Evolutionary conservation across 2,797 vertebrate genomes (phyloP).

Genomic region (Chiloscyllium punctatum): DNA sequence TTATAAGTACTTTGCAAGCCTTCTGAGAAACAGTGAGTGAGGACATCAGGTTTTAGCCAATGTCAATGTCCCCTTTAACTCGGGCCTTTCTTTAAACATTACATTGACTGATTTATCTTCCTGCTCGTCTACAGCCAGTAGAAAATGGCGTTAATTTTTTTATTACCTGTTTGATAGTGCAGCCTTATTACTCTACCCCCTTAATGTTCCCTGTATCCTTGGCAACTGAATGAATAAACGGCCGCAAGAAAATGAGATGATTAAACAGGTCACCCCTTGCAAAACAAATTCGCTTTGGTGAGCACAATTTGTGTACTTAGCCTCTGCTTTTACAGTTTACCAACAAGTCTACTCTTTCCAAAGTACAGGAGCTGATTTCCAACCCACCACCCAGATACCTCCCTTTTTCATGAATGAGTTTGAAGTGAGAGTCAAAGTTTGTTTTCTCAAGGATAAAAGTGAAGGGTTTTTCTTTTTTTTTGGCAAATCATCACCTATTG

Average conservation of each 20-base stretch:
- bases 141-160: constrained; percentile 99
- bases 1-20: not conserved
- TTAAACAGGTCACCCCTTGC: constrained; percentile 99
- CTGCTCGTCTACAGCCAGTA: constrained; percentile 75
- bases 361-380: not conserved
- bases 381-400: too few relatives aligned
- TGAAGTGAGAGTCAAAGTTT: not conserved
- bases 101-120: constrained; percentile 62
- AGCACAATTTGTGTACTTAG: constrained; percentile 71
- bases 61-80: constrained; percentile 12
- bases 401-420: not conserved
- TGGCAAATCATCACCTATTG: not conserved
- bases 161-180: constrained; percentile 99
- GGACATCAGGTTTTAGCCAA: not conserved
- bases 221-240: constrained; percentile 99
- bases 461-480: not conserved
- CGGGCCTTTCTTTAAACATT: not conserved
- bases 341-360: constrained; percentile 71
- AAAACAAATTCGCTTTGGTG: constrained; percentile 95
- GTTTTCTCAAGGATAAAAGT: not conserved
- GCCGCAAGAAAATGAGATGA: constrained; percentile 99
- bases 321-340: constrained; percentile 74
- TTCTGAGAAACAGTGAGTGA: not conserved
- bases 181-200: constrained; percentile 99
- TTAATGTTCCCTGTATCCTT: constrained; percentile 99